Evolutionary conservation across 2,888 invertebrate genomes (phyloP), one percentile per base, ranked within the genome.

Genomic region (Diaperis boleti): DNA sequence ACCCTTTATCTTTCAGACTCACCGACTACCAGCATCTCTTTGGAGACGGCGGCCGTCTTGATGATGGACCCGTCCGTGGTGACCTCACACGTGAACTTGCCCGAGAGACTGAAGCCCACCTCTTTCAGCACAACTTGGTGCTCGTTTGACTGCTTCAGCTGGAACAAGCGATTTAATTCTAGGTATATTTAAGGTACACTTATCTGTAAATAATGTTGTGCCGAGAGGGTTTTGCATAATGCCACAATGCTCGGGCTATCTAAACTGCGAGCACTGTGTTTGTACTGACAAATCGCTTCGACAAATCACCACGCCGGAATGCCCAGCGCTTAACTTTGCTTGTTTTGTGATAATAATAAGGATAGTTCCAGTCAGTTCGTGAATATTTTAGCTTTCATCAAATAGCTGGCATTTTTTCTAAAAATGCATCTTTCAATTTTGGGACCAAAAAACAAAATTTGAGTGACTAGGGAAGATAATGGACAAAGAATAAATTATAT

Each of bases 71-170:
- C 87, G 76, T 92, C 92, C 0, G 90, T 90, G 35, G 91, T 91
- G 67, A 92, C 91, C 81, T 92, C 92, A 79, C 92, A 92, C 78
- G 88, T 90, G 83, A 91, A 92, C 84, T 90, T 91, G 2, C 92
- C 92, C 18, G 91, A 88, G 47, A 92, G 83, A 55, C 85, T 86
- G 73, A 90, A 88, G 71, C 89, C 89, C 75, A 92, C 85, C 67
- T 88, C 86, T 70, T 86, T 84, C 68, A 92, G 85, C 69, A 89
- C 84, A 68, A 92, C 92, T 82, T 91, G 91, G 64, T 87, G 88
- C 64, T 89, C 89, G 79, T 92, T 90, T 17, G 92, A 92, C 71
- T 85, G 85, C 74, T 87, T 85, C 78, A 87, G 83, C 93, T 93
- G 86, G n/a, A n/a, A n/a, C n/a, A n/a, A n/a, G n/a, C n/a, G n/a